Base-by-base conservation (phyloP, 1,140 invertebrate species). In the Mycetomoellerius zeteki region DNA sequence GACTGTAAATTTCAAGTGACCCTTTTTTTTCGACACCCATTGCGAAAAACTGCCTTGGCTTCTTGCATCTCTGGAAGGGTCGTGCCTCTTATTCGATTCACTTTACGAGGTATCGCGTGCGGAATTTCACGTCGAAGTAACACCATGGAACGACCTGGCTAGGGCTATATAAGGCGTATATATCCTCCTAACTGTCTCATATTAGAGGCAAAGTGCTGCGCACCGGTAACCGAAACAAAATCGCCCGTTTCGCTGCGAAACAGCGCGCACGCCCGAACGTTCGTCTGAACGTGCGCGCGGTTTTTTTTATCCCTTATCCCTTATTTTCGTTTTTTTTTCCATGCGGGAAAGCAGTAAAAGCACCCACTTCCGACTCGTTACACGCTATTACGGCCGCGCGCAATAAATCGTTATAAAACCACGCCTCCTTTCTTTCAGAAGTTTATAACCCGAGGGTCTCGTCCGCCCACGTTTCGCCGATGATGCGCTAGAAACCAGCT, bases 371-470 rank as follows among this genome's bases (percentile, higher is more conserved):
- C 50, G 58, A 67, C 69, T 86, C 58, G 69, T 86, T 81, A 88
- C 72, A 76, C 50, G 76, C 85, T 86, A 69, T 86, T 86, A 86
- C 62, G 62, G 52, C 54, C 60, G 67, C 24, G 86, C 52, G 69
- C 71, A 77, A 87, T 87, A 85, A 87, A 87, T 87, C 86, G 86
- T 67, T 76, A 85, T 85, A 87, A 85, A 85, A 77, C 81, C 86
- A 81, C 86, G 86, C 86, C 82, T 85, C 64, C 64, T 76, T 85
- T 87, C 81, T 87, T 87, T 85, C 62, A 67, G 60, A 56, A 85
- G 71, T 62, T 87, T 87, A 85, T 77, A 69, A 86, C 33, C 85
- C 21, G 62, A 19, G 52, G 71, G 62, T 65, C 50, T 62, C 84
- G 87, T 88, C 56, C 87, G 65, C 84, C 87, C 73, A 86, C 85